phyloP scores from a whole-genome alignment of 1,140 invertebrate genomes.

The Penaeus indicus region DNA sequence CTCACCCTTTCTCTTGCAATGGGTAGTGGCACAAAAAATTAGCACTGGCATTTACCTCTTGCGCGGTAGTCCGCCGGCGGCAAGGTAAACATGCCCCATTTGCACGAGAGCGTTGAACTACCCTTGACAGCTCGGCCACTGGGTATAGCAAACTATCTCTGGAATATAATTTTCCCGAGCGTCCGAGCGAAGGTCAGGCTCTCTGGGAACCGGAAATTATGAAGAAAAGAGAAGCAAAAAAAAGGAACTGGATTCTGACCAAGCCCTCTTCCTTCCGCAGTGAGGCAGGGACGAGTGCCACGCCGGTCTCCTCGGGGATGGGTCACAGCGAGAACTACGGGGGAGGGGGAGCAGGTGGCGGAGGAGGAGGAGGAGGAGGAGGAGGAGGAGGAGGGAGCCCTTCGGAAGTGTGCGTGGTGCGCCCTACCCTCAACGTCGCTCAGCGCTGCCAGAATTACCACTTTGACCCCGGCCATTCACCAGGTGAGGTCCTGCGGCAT shows the following conservation, averaged over 20 bases:
- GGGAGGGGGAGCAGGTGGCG: background rate
- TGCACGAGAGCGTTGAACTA: too few species aligned
- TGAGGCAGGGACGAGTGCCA: constrained; percentile 20
- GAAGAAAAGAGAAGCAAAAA: too few species aligned
- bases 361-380: background rate
- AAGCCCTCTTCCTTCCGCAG: background rate
- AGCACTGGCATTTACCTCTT: too few species aligned
- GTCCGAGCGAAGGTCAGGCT: too few species aligned
- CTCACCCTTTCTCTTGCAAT: too few species aligned
- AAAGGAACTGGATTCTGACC: background rate
- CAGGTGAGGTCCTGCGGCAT: background rate
- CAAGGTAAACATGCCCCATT: too few species aligned
- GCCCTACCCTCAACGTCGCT: constrained; percentile 33
- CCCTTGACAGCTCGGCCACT: too few species aligned
- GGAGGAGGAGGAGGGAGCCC: background rate
- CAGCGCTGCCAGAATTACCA: constrained; percentile 36
- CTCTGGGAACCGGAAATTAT: too few species aligned
- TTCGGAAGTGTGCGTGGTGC: constrained; percentile 37
- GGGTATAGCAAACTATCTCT: too few species aligned
- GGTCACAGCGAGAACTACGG: background rate
- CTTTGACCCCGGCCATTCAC: constrained; percentile 9
- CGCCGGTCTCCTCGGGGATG: background rate
- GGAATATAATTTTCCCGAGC: too few species aligned
- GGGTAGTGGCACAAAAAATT: too few species aligned
- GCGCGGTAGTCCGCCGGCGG: too few species aligned